Conservation (phyloP, 2,888 invertebrate genomes). For the Cantharis rustica region DNA sequence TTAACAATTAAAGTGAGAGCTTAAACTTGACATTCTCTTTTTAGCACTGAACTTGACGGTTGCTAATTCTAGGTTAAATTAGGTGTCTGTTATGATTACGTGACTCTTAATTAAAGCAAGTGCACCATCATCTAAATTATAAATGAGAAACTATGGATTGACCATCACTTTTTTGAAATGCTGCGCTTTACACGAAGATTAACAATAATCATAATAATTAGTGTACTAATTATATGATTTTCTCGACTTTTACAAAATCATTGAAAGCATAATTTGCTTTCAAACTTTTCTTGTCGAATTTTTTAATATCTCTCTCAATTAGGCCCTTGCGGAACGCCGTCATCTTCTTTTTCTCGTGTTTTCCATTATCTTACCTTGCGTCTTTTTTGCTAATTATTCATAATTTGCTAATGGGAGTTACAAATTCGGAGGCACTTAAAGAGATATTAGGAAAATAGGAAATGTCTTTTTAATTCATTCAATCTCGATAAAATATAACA, state of each 20-base stretch:
- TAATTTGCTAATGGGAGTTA: background rate
- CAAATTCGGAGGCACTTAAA: background rate
- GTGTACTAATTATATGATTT: background rate
- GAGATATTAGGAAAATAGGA: background rate
- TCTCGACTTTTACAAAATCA: background rate
- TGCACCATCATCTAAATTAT: background rate
- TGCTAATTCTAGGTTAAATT: conserved; percentile 13
- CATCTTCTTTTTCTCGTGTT: background rate
- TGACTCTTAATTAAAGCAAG: background rate
- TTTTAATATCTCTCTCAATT: background rate
- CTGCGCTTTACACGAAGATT: background rate
- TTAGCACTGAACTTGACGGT: conserved; percentile 14
- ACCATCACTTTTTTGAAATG: background rate
- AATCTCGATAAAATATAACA: background rate
- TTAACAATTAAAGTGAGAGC: conserved; percentile 5
- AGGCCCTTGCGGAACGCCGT: background rate
- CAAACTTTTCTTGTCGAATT: background rate
- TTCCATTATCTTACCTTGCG: background rate
- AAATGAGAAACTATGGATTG: background rate
- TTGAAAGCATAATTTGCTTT: background rate
- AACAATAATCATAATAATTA: background rate
- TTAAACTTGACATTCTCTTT: conserved; percentile 26
- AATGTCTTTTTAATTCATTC: background rate
- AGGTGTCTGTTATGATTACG: conserved; percentile 2
- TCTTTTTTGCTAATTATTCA: background rate